Conservation (phyloP, 2,113 vertebrate species). For the Mustela lutreola region DNA sequence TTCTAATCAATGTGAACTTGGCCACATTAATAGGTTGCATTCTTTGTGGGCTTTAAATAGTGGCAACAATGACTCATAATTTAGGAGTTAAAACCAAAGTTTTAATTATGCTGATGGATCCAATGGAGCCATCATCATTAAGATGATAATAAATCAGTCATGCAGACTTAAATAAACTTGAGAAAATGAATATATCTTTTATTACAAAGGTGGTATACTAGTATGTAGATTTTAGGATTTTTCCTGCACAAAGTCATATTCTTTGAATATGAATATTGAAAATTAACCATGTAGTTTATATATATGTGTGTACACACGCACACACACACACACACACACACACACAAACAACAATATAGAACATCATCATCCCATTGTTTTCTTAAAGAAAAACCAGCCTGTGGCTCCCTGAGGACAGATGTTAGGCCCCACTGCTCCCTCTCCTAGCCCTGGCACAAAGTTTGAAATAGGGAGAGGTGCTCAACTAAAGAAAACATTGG, state of each 20-base stretch:
- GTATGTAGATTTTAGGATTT: neutral
- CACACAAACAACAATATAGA: neutral
- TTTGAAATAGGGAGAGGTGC: neutral
- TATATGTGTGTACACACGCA: too few relatives aligned
- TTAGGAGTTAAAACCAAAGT: conserved; percentile 39
- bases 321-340: too few relatives aligned
- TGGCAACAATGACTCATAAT: conserved; percentile 13
- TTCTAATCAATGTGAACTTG: conserved; percentile 37
- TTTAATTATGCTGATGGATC: neutral
- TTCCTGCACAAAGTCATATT: neutral
- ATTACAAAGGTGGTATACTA: neutral
- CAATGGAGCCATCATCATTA: neutral
- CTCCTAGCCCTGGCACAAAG: neutral
- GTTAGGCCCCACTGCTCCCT: neutral
- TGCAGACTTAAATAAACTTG: conserved; percentile 3
- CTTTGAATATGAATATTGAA: neutral
- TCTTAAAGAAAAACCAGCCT: neutral
- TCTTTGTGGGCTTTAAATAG: conserved; percentile 18
- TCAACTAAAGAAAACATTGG: neutral
- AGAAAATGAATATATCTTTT: neutral
- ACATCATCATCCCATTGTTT: neutral
- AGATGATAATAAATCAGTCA: conserved; percentile 38
- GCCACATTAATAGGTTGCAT: neutral
- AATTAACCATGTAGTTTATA: neutral
- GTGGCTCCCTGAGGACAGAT: neutral